Percentiles rank a stretch among this genome's conserved stretches.
phyloP scores from a whole-genome alignment of 1,140 invertebrate species.

The Camponotus vicinus region DNA sequence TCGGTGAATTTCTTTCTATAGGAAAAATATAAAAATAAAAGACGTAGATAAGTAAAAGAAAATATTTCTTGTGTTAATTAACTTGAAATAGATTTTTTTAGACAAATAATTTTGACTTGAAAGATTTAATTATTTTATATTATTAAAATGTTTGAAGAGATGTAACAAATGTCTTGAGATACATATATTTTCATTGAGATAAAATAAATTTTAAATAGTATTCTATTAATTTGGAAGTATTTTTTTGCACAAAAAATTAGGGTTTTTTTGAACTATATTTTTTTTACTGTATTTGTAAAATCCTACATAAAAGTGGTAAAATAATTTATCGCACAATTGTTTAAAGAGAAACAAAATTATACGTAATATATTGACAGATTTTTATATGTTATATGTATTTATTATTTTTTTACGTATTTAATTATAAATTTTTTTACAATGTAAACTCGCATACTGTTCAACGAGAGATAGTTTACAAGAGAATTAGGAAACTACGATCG shows the following conservation, averaged over 20 bases:
- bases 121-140: neutral
- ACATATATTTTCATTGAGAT: neutral
- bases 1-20: neutral
- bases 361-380: constrained; percentile 2
- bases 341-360: neutral
- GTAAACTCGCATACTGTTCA: neutral
- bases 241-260: neutral
- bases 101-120: neutral
- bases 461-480: neutral
- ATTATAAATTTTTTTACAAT: too few species aligned
- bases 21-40: neutral
- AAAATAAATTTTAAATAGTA: neutral
- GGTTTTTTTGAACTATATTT: neutral
- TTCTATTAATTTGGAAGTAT: neutral
- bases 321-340: neutral
- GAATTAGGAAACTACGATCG: neutral
- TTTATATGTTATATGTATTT: neutral
- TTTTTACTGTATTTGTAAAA: neutral
- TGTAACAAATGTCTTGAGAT: neutral
- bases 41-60: too few species aligned
- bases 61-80: too few species aligned
- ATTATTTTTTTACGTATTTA: neutral
- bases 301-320: neutral
- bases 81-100: neutral
- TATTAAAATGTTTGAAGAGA: neutral